phyloP scores from a whole-genome alignment of 2,797 vertebrate species.

The Falco biarmicus region DNA sequence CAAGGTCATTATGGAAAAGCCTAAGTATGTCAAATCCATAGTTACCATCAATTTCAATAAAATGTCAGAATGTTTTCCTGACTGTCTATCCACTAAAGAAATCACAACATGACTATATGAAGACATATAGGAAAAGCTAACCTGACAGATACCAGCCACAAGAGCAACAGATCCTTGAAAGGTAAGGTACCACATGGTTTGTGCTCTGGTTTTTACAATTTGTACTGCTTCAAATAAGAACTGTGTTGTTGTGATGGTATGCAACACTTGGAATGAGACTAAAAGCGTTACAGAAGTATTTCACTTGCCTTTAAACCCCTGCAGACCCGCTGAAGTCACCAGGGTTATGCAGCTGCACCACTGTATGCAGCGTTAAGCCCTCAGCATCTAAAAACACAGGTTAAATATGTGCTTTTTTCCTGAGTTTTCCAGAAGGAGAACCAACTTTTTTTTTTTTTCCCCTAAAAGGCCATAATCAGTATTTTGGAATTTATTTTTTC shows the following conservation, averaged over 20 bases:
- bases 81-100: not conserved
- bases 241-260: not conserved
- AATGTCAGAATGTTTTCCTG: not conserved
- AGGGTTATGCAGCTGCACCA: constrained; percentile 40
- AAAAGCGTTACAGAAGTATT: constrained; percentile 16
- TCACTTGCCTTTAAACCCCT: constrained; percentile 9
- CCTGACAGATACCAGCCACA: not conserved
- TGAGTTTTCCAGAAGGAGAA: not conserved
- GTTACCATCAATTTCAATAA: not conserved
- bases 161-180: not conserved
- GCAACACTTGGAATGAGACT: constrained; percentile 19
- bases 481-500: not conserved
- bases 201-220: not conserved
- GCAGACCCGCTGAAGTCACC: not conserved
- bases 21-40: not conserved
- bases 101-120: not conserved
- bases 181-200: not conserved
- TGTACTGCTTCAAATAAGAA: not conserved
- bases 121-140: not conserved
- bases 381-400: not conserved
- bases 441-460: not conserved
- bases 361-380: not conserved
- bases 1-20: not conserved
- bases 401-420: not conserved
- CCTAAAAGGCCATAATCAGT: not conserved